Conservation (phyloP, 2,888 invertebrate genomes). For the Frankliniella intonsa region DNA sequence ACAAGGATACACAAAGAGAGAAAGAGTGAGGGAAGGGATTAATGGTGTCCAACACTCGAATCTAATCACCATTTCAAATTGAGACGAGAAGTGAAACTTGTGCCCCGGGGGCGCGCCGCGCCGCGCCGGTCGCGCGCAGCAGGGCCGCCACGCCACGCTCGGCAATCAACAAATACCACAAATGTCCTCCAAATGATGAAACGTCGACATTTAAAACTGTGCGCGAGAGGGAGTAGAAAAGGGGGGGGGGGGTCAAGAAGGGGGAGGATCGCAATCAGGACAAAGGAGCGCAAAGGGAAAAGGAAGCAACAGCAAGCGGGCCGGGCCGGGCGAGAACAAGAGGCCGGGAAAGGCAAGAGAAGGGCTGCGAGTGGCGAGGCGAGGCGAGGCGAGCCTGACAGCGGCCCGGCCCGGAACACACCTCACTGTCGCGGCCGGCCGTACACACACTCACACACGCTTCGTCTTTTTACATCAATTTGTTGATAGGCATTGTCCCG, state of each 20-base stretch:
- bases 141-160: neutral
- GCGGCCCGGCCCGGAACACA: neutral
- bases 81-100: constrained; percentile 12
- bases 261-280: no score
- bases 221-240: neutral
- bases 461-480: constrained; percentile 25
- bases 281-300: no score
- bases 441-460: neutral
- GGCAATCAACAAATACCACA: neutral
- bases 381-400: neutral
- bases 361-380: neutral
- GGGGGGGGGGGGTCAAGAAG: neutral
- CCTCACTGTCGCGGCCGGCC: neutral
- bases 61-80: constrained; percentile 27
- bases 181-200: no score
- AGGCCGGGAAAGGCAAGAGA: neutral
- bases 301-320: neutral
- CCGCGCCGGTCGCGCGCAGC: neutral
- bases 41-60: constrained; percentile 17
- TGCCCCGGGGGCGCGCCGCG: neutral
- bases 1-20: neutral
- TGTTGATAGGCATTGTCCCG: constrained; percentile 4
- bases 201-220: no score
- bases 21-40: neutral
- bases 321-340: neutral